Percentiles rank a stretch among this genome's conserved stretches.
Conservation (phyloP, 2,797 vertebrate genomes). For the Paratrypauchen microcephalus region DNA sequence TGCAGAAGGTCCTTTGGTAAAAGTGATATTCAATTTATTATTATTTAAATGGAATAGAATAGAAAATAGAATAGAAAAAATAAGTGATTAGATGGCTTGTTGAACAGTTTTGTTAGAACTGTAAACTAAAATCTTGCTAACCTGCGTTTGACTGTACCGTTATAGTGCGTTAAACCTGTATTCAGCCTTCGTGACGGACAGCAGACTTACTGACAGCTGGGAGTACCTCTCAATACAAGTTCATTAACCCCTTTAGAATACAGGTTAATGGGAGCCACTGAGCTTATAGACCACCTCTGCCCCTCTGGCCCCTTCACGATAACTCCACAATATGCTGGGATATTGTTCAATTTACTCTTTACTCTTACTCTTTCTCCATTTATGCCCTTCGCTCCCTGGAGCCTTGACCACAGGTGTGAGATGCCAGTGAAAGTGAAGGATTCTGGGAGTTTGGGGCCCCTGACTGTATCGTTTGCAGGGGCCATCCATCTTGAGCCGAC, state of each 20-base stretch:
- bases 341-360: constrained; percentile 24
- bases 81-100: too few species aligned
- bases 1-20: too few species aligned
- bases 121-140: too few species aligned
- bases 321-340: constrained; percentile 38
- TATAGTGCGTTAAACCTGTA: too few species aligned
- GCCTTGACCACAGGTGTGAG: constrained; percentile 36
- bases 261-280: not conserved
- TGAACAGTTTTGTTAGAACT: too few species aligned
- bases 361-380: constrained; percentile 52
- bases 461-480: constrained; percentile 24
- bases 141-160: too few species aligned
- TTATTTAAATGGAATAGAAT: too few species aligned
- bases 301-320: constrained; percentile 16
- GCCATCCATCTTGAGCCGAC: constrained; percentile 49
- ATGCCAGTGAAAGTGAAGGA: constrained; percentile 16
- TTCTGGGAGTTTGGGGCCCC: constrained; percentile 22
- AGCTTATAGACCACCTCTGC: not conserved
- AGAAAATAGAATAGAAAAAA: too few species aligned
- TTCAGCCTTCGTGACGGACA: too few species aligned
- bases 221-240: not conserved
- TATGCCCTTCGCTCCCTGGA: constrained; percentile 20
- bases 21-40: too few species aligned
- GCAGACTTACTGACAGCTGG: not conserved
- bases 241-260: not conserved